A percentile compares a stretch with the other conserved stretches of the same genome.
Evolutionary conservation across 1,140 invertebrate genomes (phyloP).

Genomic region (Vanessa tameamea): DNA sequence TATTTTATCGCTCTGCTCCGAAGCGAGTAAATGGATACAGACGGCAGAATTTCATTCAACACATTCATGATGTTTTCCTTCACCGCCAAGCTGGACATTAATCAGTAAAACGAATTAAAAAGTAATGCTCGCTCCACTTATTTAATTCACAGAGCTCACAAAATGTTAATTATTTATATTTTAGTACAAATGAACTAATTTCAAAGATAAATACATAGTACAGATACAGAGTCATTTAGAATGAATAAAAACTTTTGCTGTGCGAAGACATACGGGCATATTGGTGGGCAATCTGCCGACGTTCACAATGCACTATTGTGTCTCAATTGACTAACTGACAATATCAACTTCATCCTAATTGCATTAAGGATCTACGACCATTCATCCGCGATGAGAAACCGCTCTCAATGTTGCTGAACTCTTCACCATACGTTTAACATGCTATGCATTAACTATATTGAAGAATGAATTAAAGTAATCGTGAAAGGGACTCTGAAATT

Average conservation of each 20-base stretch:
- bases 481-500: too few relatives aligned
- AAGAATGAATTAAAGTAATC: too few relatives aligned
- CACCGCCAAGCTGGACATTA: too few relatives aligned
- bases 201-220: background rate
- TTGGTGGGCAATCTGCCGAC: constrained; percentile 43
- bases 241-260: background rate
- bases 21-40: too few relatives aligned
- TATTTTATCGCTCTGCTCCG: too few relatives aligned
- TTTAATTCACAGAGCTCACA: too few relatives aligned
- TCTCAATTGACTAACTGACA: constrained; percentile 40
- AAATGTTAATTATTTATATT: too few relatives aligned
- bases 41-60: too few relatives aligned
- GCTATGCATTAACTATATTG: background rate
- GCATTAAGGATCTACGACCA: constrained; percentile 22
- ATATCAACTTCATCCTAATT: constrained; percentile 32
- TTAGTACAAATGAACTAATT: background rate
- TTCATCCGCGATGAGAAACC: constrained; percentile 21
- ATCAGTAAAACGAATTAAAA: too few relatives aligned
- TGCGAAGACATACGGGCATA: constrained; percentile 47
- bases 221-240: background rate
- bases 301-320: constrained; percentile 37
- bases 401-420: constrained; percentile 11
- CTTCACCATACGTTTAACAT: background rate
- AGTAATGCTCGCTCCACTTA: too few relatives aligned
- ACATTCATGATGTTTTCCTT: too few relatives aligned